These are phyloP conservation scores for Campoletis sonorensis DNA, from an alignment of 1,140 invertebrate species.

Conservation along the genomic window DNA sequence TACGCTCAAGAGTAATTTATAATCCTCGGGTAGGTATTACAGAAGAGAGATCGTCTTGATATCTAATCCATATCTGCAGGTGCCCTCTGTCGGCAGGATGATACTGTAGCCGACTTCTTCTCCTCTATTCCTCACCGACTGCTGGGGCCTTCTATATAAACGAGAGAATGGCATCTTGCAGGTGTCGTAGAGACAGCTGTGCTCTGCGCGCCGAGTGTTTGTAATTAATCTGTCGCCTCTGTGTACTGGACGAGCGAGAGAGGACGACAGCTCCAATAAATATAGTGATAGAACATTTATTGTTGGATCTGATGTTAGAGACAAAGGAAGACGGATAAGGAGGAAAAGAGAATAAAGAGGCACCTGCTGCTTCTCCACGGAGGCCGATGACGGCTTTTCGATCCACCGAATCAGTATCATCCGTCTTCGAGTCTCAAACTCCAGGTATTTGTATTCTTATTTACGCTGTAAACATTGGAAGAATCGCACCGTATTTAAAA, in stretches of 20 bases:
- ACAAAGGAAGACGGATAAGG: not conserved
- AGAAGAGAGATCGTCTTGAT: conserved; percentile 31
- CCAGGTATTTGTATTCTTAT: not conserved
- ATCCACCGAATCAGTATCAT: conserved; percentile 27
- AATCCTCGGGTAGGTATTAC: conserved; percentile 41
- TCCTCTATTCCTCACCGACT: not conserved
- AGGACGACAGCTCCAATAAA: not conserved
- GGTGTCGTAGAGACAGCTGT: conserved; percentile 40
- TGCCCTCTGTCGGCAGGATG: conserved; percentile 29
- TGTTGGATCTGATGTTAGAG: not conserved
- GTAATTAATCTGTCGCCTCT: conserved; percentile 44
- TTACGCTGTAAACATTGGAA: too few relatives aligned
- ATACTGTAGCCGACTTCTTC: not conserved
- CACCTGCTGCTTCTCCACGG: conserved; percentile 14
- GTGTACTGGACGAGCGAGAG: conserved; percentile 28
- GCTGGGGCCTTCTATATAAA: conserved; percentile 8
- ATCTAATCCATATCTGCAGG: conserved; percentile 46
- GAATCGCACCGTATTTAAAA: too few relatives aligned
- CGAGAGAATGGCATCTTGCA: conserved; percentile 28
- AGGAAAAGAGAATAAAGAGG: not conserved
- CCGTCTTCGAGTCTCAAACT: not conserved
- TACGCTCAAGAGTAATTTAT: conserved; percentile 34
- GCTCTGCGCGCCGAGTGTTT: conserved; percentile 34
- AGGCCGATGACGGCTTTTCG: conserved; percentile 5
- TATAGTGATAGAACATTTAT: conserved; percentile 4